A percentile compares a stretch with the other conserved stretches of the same genome.
These are phyloP conservation scores for Salminus brasiliensis DNA, from an alignment of 2,113 vertebrate genomes.

Conservation along the genomic window DNA sequence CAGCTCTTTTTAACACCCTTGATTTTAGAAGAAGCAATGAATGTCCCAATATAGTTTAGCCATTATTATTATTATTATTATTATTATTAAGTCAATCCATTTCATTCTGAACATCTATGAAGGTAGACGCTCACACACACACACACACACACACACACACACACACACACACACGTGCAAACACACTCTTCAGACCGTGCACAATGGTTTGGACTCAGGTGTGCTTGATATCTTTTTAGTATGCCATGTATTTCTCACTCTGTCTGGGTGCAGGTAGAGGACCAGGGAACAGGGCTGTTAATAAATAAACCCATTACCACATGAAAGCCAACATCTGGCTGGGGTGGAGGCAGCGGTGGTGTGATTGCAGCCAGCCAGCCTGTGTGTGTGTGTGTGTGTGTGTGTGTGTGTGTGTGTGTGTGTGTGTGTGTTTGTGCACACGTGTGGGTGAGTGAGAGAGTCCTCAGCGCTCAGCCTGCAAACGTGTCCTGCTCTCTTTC, in stretches of 20 bases:
- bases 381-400: slow-evolving; percentile 24
- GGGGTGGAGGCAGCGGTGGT: slow-evolving; percentile 6
- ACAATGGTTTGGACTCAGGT: slow-evolving; percentile 38
- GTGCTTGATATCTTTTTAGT: slow-evolving; percentile 20
- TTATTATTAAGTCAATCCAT: too few relatives aligned
- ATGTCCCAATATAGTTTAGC: too few relatives aligned
- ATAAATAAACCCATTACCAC: slow-evolving; percentile 75
- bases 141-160: slow-evolving; percentile 30
- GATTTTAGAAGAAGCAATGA: too few relatives aligned
- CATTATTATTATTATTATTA: too few relatives aligned
- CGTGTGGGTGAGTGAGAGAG: slow-evolving; percentile 30
- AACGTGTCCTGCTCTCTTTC: slow-evolving; percentile 23
- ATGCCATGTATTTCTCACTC: background rate
- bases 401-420: slow-evolving; percentile 21
- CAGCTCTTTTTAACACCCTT: too few relatives aligned
- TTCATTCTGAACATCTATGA: too few relatives aligned
- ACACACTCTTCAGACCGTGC: background rate
- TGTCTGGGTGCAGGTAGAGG: too few relatives aligned
- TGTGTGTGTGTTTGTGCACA: slow-evolving; percentile 16
- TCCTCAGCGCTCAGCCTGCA: slow-evolving; percentile 16
- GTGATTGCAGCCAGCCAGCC: background rate
- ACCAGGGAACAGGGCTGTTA: slow-evolving; percentile 55
- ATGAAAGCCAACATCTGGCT: slow-evolving; percentile 75
- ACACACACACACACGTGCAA: background rate
- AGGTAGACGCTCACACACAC: background rate